A percentile compares a stretch with the other conserved stretches of the same genome.
These are phyloP conservation scores for Rhinophrynus dorsalis DNA, from an alignment of 2,797 vertebrate genomes.

Conservation along the genomic window DNA sequence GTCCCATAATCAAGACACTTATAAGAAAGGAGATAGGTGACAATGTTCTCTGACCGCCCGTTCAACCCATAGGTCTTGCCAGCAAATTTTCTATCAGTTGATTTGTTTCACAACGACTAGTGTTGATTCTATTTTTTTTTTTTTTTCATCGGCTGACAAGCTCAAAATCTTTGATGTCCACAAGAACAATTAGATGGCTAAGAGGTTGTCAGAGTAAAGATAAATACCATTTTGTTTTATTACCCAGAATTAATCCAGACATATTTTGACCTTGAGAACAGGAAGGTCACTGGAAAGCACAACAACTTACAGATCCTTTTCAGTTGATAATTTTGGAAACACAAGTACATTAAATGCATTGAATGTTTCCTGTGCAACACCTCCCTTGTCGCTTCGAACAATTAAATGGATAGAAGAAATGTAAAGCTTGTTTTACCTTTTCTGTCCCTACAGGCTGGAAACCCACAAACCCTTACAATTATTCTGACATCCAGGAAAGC, in stretches of 20 bases:
- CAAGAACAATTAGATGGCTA: not conserved
- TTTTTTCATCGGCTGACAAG: not conserved
- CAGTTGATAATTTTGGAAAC: conserved; percentile 5
- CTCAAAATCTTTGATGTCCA: not conserved
- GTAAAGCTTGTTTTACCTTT: too few relatives aligned
- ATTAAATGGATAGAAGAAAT: too few relatives aligned
- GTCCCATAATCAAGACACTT: conserved; percentile 2
- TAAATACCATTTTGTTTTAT: not conserved
- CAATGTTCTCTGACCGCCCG: conserved; percentile 21
- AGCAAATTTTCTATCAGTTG: conserved; percentile 3
- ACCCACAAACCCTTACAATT: too few relatives aligned
- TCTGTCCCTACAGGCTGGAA: too few relatives aligned
- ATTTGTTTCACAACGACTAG: not conserved
- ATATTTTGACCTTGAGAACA: not conserved
- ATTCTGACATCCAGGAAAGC: too few relatives aligned
- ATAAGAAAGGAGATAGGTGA: conserved; percentile 19
- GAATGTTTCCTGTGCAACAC: not conserved
- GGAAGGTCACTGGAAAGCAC: not conserved
- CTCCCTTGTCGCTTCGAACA: not conserved
- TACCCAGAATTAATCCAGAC: not conserved
- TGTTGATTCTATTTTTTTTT: too few relatives aligned
- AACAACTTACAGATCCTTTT: not conserved
- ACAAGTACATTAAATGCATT: not conserved
- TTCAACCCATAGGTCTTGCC: conserved; percentile 12
- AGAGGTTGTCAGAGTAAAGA: not conserved